Base-by-base conservation (phyloP, 1,140 invertebrate species). In the Diorhabda carinulata region DNA sequence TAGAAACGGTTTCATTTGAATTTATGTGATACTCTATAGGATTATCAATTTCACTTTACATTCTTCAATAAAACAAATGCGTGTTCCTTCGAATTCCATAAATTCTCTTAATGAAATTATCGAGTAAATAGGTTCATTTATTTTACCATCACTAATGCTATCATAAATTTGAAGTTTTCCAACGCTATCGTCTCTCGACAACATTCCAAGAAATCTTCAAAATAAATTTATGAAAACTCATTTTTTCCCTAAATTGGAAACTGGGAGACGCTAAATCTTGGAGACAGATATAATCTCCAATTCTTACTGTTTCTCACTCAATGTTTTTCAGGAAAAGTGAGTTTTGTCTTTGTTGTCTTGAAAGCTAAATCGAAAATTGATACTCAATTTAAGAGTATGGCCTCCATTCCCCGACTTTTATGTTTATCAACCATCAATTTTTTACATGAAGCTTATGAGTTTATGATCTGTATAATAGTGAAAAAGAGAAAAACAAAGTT, bases 141-240 rank as follows among this genome's bases (percentile, higher is more conserved):
- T n/a, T 52, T 52, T 3, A 2, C 47, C 47, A 52, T 3, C 47
- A n/a, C 6, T 8, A 52, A 52, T n/a, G 47, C n/a, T 6, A 52
- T 52, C 6, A 52, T 52, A 52, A 52, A 52, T 52, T 52, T n/a
- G 6, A 52, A 52, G 2, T 52, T 52, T 52, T 52, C 47, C 47
- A 4, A 52, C n/a, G 47, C 47, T n/a, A 52, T 6, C 47, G 47
- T 52, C 47, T 4, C n/a, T 52, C n/a, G 6, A 52, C n/a, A 52
- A 52, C 47, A 2, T 52, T 52, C n/a, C 47, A 8, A 8, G 47
- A 52, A 8, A 52, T 52, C 47, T n/a, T 8, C 6, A n/a, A 8
- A 52, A 52, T 52, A 52, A 52, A 52, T 52, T 52, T 52, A n/a
- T 52, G 6, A 52, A 52, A 52, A 52, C 47, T 52, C 47, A 52